A percentile compares a stretch with the other conserved stretches of the same genome.
Conservation (phyloP, 2,113 vertebrate genomes). For the Mola mola region DNA sequence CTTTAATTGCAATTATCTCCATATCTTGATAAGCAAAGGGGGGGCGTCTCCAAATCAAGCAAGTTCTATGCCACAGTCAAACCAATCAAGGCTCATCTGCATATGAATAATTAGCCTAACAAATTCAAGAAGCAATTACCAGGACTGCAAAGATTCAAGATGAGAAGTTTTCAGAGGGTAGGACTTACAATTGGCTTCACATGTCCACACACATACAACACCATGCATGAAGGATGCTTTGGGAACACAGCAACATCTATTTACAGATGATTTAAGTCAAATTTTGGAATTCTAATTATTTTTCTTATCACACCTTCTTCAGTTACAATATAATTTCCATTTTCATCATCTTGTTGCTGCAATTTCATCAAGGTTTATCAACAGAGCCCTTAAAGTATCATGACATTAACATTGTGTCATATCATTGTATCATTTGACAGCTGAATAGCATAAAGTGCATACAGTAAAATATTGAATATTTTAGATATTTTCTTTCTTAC, state of each 20-base stretch:
- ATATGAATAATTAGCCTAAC: slow-evolving; percentile 76
- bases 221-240: neutral
- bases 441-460: too few relatives aligned
- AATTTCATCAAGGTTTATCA: too few relatives aligned
- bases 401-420: too few relatives aligned
- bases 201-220: neutral
- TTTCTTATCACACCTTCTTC: neutral
- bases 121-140: slow-evolving; percentile 76
- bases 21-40: slow-evolving; percentile 72
- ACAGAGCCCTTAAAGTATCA: too few relatives aligned
- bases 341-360: too few relatives aligned
- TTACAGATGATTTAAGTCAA: neutral
- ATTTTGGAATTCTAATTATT: neutral
- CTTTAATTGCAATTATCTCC: slow-evolving; percentile 79
- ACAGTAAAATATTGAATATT: too few relatives aligned
- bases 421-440: too few relatives aligned
- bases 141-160: slow-evolving; percentile 8
- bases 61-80: slow-evolving; percentile 66
- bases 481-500: too few relatives aligned
- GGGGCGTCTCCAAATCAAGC: slow-evolving; percentile 53
- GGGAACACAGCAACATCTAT: too few relatives aligned
- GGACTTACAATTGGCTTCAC: neutral
- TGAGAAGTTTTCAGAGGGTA: slow-evolving; percentile 21
- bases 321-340: too few relatives aligned
- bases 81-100: slow-evolving; percentile 75